phyloP scores from a whole-genome alignment of 1,140 invertebrate species.

The Chironomus tepperi region DNA sequence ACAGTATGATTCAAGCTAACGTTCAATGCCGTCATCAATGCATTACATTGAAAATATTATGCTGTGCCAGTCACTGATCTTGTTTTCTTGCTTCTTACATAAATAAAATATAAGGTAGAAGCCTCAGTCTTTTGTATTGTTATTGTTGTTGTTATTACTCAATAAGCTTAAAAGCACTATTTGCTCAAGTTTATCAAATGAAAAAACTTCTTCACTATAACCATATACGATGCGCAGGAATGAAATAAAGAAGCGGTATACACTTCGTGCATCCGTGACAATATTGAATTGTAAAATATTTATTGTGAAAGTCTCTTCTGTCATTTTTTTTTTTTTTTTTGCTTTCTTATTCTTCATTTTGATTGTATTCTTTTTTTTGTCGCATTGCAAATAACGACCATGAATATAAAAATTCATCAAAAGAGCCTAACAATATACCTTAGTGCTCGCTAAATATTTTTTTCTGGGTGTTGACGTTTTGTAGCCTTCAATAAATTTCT shows the following conservation, averaged over 20 bases:
- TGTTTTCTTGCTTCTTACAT: not conserved
- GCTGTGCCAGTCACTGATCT: not conserved
- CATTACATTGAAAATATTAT: not conserved
- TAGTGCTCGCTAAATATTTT: too few relatives aligned
- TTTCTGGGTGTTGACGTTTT: too few relatives aligned
- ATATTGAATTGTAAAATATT: slow-evolving; percentile 15
- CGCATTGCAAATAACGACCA: not conserved
- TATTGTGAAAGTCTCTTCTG: slow-evolving; percentile 12
- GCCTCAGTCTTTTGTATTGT: not conserved
- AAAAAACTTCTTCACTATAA: not conserved
- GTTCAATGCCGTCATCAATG: not conserved
- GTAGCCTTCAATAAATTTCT: too few relatives aligned
- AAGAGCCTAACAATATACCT: not conserved
- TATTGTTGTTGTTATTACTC: not conserved
- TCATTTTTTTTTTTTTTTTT: not conserved
- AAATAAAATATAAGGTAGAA: slow-evolving; percentile 7
- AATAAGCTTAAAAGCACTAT: slow-evolving; percentile 4
- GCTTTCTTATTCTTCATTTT: not conserved
- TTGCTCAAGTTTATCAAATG: slow-evolving; percentile 2
- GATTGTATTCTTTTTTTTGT: not conserved
- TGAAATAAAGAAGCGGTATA: slow-evolving; percentile 1
- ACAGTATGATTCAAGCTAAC: not conserved
- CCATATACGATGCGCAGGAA: not conserved
- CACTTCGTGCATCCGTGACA: not conserved
- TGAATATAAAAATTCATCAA: not conserved